These are phyloP conservation scores for Sinocyclocheilus rhinocerous DNA, from an alignment of 2,113 vertebrate species.

Conservation along the genomic window DNA sequence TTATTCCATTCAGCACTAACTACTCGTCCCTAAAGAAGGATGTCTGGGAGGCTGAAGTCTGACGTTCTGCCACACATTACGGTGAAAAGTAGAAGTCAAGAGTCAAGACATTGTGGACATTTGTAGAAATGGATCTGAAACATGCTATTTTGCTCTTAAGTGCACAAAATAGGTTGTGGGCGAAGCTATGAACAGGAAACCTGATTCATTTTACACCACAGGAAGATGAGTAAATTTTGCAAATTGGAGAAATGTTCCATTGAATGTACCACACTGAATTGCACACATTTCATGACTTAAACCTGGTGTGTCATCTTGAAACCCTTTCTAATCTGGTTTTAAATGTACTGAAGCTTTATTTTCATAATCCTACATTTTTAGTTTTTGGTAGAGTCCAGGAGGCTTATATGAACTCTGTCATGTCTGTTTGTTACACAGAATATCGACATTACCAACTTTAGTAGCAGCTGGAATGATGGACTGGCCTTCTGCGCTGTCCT, in stretches of 20 bases:
- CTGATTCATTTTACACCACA: not conserved
- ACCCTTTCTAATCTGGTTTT: not conserved
- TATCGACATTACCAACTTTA: conserved; percentile 98
- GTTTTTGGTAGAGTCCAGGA: not conserved
- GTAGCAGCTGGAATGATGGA: conserved; percentile 98
- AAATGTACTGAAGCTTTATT: not conserved
- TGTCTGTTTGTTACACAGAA: conserved; percentile 76
- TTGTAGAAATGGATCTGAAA: not conserved
- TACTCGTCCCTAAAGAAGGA: too few relatives aligned
- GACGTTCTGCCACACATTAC: not conserved
- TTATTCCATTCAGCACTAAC: not conserved
- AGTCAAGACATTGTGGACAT: not conserved
- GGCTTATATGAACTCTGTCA: not conserved
- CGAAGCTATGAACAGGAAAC: conserved; percentile 4
- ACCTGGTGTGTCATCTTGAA: conserved; percentile 10
- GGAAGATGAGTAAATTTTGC: not conserved
- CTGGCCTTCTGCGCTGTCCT: conserved; percentile 94
- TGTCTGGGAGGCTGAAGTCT: not conserved
- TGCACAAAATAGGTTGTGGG: not conserved
- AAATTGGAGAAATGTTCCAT: not conserved
- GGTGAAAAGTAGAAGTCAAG: not conserved
- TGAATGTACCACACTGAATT: not conserved
- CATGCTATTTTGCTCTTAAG: not conserved
- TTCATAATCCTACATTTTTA: not conserved
- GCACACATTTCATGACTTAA: not conserved